A percentile compares a stretch with the other conserved stretches of the same genome.
phyloP scores from a whole-genome alignment of 2,113 vertebrate genomes.

The Bufo bufo region DNA sequence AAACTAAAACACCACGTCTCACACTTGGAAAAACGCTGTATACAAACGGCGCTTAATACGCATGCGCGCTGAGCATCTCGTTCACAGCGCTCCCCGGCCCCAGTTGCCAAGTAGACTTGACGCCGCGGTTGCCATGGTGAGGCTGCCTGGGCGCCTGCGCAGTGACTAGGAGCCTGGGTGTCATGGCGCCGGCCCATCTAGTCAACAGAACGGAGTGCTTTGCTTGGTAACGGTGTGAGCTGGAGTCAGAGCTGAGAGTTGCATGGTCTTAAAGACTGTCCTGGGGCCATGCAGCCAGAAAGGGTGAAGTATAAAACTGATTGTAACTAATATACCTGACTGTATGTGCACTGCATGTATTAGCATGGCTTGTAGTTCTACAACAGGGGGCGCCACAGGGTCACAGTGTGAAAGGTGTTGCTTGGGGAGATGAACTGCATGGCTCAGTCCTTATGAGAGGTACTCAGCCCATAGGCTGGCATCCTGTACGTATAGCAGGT shows the following conservation, averaged over 20 bases:
- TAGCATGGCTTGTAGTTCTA: neutral
- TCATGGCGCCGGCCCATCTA: constrained; percentile 34
- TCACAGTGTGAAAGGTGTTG: neutral
- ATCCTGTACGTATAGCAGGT: no score
- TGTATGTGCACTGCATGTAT: neutral
- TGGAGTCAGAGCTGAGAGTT: neutral
- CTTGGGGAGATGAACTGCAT: no score
- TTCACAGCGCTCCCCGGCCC: neutral
- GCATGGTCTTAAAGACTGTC: neutral
- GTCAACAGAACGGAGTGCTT: neutral
- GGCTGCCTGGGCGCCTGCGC: neutral
- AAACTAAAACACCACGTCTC: no score
- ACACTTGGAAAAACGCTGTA: no score
- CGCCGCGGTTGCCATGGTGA: constrained; percentile 22
- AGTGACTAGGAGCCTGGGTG: neutral
- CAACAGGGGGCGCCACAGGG: neutral
- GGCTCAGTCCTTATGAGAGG: no score
- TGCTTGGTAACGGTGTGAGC: constrained; percentile 34
- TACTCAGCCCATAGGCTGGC: no score
- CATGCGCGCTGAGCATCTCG: neutral
- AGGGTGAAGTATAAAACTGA: constrained; percentile 25
- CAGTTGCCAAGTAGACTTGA: neutral
- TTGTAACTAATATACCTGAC: neutral
- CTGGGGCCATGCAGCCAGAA: neutral
- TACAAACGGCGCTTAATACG: neutral